Percentiles rank a stretch among this genome's conserved stretches.
Conservation (phyloP, 2,888 invertebrate species). For the Drosophila trichaetosa region DNA sequence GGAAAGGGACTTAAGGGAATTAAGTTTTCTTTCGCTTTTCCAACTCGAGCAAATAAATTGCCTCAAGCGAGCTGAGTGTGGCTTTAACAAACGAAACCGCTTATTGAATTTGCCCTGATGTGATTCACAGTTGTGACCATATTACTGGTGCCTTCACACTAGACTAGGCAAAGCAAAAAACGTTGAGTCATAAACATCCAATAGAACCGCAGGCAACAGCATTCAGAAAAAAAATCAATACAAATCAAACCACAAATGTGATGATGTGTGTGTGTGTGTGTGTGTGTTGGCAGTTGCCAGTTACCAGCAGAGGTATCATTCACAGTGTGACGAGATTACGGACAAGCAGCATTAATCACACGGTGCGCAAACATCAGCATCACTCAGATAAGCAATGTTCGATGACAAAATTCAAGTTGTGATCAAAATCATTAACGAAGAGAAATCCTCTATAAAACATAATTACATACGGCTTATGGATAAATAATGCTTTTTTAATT, state of each 20-base stretch:
- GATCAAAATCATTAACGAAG: background rate
- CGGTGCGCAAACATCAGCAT: background rate
- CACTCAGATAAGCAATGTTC: background rate
- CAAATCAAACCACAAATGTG: background rate
- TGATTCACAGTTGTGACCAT: background rate
- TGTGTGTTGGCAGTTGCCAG: background rate
- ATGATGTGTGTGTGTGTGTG: background rate
- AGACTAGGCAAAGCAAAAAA: background rate
- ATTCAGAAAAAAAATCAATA: slow-evolving; percentile 1
- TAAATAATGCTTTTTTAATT: background rate
- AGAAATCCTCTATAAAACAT: background rate
- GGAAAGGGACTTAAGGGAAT: background rate
- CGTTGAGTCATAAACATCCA: background rate
- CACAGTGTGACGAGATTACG: background rate
- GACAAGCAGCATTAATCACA: background rate
- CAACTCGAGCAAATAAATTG: background rate
- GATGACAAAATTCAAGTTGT: background rate
- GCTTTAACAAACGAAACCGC: slow-evolving; percentile 1
- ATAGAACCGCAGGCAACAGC: slow-evolving; percentile 1
- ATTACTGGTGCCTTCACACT: background rate
- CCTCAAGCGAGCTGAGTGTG: background rate
- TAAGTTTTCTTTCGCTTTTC: background rate
- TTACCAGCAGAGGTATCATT: background rate
- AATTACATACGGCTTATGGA: background rate
- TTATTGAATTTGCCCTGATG: background rate